phyloP scores from a whole-genome alignment of 2,797 vertebrate species.

The Spatula clypeata region DNA sequence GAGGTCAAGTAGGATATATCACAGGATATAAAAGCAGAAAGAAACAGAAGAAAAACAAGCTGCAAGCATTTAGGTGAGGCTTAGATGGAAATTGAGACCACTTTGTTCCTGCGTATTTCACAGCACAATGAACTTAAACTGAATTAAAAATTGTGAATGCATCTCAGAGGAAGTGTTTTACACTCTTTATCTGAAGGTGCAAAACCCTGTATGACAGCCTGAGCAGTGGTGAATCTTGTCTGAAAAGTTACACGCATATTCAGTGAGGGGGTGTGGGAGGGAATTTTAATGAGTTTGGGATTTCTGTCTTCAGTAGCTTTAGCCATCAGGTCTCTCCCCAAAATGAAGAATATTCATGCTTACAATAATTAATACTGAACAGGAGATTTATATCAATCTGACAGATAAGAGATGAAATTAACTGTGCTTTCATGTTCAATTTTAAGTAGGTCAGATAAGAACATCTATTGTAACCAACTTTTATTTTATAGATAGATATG shows the following conservation, averaged over 20 bases:
- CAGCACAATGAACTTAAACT: neutral
- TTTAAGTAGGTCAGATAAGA: conserved; percentile 83
- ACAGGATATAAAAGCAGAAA: neutral
- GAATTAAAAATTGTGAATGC: neutral
- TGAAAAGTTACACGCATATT: neutral
- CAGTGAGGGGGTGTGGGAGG: neutral
- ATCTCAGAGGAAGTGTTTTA: neutral
- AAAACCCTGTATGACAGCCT: neutral
- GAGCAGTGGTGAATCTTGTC: neutral
- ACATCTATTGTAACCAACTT: conserved; percentile 76
- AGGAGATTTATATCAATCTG: conserved; percentile 81
- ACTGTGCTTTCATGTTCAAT: conserved; percentile 79
- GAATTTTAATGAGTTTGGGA: conserved; percentile 53
- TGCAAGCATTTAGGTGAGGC: neutral
- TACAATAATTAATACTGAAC: conserved; percentile 79
- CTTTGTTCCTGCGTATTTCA: neutral
- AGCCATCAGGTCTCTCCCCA: conserved; percentile 58
- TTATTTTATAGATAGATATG: conserved; percentile 69
- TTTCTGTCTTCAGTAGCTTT: conserved; percentile 47
- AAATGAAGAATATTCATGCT: conserved; percentile 70
- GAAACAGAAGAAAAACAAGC: neutral
- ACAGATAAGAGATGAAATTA: conserved; percentile 80
- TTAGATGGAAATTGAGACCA: neutral
- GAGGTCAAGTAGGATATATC: neutral
- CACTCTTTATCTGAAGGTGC: neutral